A percentile compares a stretch with the other conserved stretches of the same genome.
phyloP scores from a whole-genome alignment of 1,140 invertebrate genomes.

The Cyrtorhinus lividipennis region DNA sequence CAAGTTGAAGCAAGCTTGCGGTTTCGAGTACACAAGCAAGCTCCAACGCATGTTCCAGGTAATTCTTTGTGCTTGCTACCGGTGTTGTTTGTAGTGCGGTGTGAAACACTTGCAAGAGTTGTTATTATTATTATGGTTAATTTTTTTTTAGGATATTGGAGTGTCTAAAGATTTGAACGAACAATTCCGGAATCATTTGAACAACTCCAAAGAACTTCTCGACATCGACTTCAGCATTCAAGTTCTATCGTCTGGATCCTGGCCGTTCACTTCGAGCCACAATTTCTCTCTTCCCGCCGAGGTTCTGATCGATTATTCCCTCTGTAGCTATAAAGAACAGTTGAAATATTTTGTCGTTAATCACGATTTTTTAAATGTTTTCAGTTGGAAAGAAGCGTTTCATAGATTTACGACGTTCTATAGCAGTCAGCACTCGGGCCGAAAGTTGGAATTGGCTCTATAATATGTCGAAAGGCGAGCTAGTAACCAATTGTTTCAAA shows the following conservation, averaged over 20 bases:
- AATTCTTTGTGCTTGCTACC: not conserved
- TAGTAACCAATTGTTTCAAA: slow-evolving; percentile 91
- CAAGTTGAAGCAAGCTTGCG: slow-evolving; percentile 97
- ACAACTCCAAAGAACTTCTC: slow-evolving; percentile 48
- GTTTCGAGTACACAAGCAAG: slow-evolving; percentile 98
- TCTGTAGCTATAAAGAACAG: not conserved
- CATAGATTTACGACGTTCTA: slow-evolving; percentile 94
- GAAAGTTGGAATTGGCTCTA: slow-evolving; percentile 97
- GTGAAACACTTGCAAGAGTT: not conserved
- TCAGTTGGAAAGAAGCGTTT: slow-evolving; percentile 82
- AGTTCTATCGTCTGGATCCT: slow-evolving; percentile 91
- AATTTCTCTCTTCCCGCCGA: slow-evolving; percentile 83
- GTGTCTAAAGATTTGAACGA: slow-evolving; percentile 96
- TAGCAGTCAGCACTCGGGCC: slow-evolving; percentile 83
- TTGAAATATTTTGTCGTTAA: slow-evolving; percentile 2
- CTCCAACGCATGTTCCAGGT: slow-evolving; percentile 94
- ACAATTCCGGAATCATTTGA: slow-evolving; percentile 64
- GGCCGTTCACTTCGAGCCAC: slow-evolving; percentile 92
- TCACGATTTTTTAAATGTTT: not conserved
- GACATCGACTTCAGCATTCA: slow-evolving; percentile 90
- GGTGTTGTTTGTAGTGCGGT: not conserved
- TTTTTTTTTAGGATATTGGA: slow-evolving; percentile 69
- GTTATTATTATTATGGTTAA: not conserved
- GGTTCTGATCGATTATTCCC: slow-evolving; percentile 27
- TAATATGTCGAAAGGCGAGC: slow-evolving; percentile 95